Base-by-base conservation (phyloP, 2,797 vertebrate species). In the Cheirogaleus major region DNA sequence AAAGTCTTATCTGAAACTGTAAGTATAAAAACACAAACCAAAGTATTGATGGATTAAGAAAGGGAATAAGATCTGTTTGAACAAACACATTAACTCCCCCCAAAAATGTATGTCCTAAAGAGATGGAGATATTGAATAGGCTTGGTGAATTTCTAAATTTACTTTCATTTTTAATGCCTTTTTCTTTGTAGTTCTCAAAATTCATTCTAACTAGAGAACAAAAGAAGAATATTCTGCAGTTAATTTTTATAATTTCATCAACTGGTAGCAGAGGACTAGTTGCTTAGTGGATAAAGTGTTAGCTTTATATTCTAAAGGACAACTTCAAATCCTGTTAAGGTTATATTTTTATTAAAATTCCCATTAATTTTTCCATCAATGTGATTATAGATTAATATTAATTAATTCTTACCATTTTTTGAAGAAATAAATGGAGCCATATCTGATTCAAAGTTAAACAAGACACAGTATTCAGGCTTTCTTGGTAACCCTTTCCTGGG, bases 281-380 rank as follows among this genome's bases (percentile, higher is more conserved):
- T 95, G 38, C 84, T 73, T 80, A 76, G 78, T 95, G 73, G 84
- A 91, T 96, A 94, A 91, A 96, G 73, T 78, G 5, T 83, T 96
- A 91, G 92, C 90, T 97, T 97, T 97, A 87, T 97, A 96, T 96
- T 96, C 85, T 81, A 98, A 96, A 98, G 93, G 95, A 97, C 87
- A 97, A 97, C 91, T 97, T 97, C 84, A 96, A 96, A 97, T 97
- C 84, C 48, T 96, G 96, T 96, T 98, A 98, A 97, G 94, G 96
- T 98, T 98, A 98, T 97, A 96, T 97, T 97, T 97, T 98, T 97
- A 98, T 97, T 98, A 98, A 98, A 97, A 92, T 95, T 97, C 95
- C 96, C 95, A 98, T 98, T 98, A 98, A 97, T 97, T 97, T 97
- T 96, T 69, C 88, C 89, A 97, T 94, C 95, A 97, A 95, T 95